Evolutionary conservation across 2,797 vertebrate genomes (phyloP).

Genomic region (Coregonus ussuriensis): DNA sequence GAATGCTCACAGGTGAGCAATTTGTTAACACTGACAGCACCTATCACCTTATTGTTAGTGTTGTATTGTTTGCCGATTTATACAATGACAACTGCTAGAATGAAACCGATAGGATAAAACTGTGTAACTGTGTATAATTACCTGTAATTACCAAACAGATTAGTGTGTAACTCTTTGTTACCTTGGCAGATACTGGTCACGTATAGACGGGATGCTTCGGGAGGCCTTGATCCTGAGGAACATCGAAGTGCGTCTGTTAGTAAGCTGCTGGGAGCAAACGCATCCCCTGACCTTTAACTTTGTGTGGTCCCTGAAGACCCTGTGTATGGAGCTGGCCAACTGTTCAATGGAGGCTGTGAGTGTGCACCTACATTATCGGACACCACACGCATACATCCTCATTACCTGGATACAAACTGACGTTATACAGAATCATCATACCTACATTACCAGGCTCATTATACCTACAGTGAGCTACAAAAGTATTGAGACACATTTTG

Average conservation of each 20-base stretch:
- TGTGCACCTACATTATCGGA: constrained; percentile 31
- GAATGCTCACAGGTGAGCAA: constrained; percentile 77
- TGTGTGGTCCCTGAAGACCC: constrained; percentile 90
- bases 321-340: constrained; percentile 88
- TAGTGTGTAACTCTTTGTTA: background rate
- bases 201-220: constrained; percentile 88
- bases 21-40: background rate
- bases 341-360: constrained; percentile 94
- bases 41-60: background rate
- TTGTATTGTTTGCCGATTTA: too few relatives aligned
- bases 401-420: constrained; percentile 11
- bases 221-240: constrained; percentile 89
- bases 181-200: constrained; percentile 88
- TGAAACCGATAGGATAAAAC: background rate
- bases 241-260: constrained; percentile 88
- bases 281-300: constrained; percentile 94
- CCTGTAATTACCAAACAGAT: background rate
- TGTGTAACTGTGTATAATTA: background rate
- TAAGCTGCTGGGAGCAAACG: constrained; percentile 91
- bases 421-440: background rate
- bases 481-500: too few relatives aligned
- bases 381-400: background rate
- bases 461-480: background rate
- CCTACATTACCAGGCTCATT: background rate
- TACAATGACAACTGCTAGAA: background rate